Evolutionary conservation across 2,888 invertebrate species (phyloP).

Genomic region (Zeuzera pyrina): DNA sequence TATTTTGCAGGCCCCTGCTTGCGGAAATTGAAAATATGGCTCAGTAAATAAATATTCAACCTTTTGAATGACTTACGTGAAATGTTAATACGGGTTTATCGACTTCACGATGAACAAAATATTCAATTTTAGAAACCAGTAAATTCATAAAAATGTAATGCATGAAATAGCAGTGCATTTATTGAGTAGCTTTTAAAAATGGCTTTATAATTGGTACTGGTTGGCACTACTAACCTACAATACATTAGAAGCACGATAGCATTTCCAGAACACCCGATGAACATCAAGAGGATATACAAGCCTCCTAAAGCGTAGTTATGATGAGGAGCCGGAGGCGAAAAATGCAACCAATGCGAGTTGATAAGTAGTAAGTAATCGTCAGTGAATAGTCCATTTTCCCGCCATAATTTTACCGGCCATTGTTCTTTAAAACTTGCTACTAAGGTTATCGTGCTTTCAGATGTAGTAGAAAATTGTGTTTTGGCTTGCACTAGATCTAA

Average conservation of each 20-base stretch:
- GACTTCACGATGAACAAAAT: no score
- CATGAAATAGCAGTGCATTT: no score
- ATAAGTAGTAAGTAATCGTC: slow-evolving; percentile 72
- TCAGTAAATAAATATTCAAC: no score
- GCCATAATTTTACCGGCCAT: slow-evolving; percentile 68
- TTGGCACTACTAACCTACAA: slow-evolving; percentile 70
- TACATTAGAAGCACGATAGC: slow-evolving; percentile 81
- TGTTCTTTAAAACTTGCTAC: slow-evolving; percentile 40
- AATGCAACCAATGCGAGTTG: slow-evolving; percentile 81
- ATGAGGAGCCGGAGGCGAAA: slow-evolving; percentile 72
- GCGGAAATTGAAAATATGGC: no score
- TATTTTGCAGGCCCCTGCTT: no score
- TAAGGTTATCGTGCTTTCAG: slow-evolving; percentile 4
- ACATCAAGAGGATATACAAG: slow-evolving; percentile 75
- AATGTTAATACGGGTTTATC: no score
- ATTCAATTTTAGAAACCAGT: no score
- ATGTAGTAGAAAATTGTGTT: slow-evolving; percentile 5
- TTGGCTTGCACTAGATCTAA: slow-evolving; percentile 6
- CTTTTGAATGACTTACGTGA: no score
- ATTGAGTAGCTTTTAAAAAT: no score
- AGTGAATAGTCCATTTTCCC: slow-evolving; percentile 63
- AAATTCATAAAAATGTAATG: no score
- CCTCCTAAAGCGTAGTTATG: slow-evolving; percentile 75
- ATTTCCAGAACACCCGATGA: slow-evolving; percentile 78
- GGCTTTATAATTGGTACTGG: no score